A percentile compares a stretch with the other conserved stretches of the same genome.
phyloP scores from a whole-genome alignment of 2,888 invertebrate species.

The Drosophila mimetica region DNA sequence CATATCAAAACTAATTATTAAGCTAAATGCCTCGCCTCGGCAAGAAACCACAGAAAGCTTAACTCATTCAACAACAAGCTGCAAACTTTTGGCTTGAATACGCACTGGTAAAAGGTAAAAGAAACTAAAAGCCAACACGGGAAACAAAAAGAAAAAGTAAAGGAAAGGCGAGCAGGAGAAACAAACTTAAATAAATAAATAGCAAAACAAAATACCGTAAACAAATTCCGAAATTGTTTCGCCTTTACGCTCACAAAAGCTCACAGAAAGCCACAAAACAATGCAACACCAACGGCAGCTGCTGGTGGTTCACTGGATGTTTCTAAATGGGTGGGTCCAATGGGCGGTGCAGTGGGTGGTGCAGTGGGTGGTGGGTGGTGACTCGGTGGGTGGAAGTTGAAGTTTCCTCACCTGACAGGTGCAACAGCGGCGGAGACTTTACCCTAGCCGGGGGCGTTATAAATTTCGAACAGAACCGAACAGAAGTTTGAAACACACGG shows the following conservation, averaged over 20 bases:
- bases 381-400: background rate
- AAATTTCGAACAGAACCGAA: constrained; percentile 26
- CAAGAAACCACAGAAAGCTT: constrained; percentile 11
- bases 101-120: background rate
- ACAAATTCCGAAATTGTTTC: constrained; percentile 39
- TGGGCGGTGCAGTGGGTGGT: background rate
- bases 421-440: constrained; percentile 18
- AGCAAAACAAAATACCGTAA: constrained; percentile 13
- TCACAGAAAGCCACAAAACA: constrained; percentile 35
- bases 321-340: background rate
- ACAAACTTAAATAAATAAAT: constrained; percentile 40
- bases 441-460: constrained; percentile 18
- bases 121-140: background rate
- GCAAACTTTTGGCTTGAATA: constrained; percentile 9
- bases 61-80: constrained; percentile 22
- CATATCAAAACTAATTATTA: constrained; percentile 18
- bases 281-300: constrained; percentile 26
- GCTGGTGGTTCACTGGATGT: background rate
- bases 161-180: background rate
- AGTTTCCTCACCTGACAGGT: constrained; percentile 21
- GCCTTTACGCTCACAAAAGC: constrained; percentile 35
- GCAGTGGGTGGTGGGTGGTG: background rate
- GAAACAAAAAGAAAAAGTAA: background rate
- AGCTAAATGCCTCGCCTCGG: constrained; percentile 9
- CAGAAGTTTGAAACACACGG: constrained; percentile 31